phyloP scores from a whole-genome alignment of 2,888 invertebrate genomes.

The Rhabditoides inermis region DNA sequence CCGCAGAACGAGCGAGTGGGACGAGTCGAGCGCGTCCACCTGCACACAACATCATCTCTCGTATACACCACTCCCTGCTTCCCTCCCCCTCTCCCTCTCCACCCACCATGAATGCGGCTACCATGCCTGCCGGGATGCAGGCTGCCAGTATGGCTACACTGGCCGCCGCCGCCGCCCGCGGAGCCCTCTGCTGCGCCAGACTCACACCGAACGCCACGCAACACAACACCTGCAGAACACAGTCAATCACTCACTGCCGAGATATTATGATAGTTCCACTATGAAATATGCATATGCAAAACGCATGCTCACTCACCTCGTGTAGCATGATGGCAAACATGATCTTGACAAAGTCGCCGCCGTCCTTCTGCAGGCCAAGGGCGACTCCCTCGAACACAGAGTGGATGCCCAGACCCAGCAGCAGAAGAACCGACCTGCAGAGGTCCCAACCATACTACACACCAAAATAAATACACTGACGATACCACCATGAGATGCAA shows the following conservation, averaged over 20 bases:
- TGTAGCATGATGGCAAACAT: conserved; percentile 44
- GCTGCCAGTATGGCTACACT: conserved; percentile 32
- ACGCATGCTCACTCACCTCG: conserved; percentile 15
- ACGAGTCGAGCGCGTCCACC: conserved; percentile 31
- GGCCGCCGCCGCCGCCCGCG: conserved; percentile 23
- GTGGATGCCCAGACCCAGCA: conserved; percentile 60
- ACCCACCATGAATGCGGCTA: conserved; percentile 28
- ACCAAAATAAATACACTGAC: not conserved
- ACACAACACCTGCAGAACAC: conserved; percentile 29
- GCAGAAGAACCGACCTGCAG: conserved; percentile 55
- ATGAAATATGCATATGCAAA: not conserved
- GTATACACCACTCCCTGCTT: not conserved
- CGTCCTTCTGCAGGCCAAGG: conserved; percentile 53
- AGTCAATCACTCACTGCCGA: not conserved
- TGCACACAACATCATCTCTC: conserved; percentile 3
- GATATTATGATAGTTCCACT: not conserved
- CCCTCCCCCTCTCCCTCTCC: no score
- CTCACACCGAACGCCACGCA: conserved; percentile 44
- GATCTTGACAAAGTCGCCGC: conserved; percentile 34
- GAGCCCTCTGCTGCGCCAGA: conserved; percentile 39
- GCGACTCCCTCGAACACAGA: conserved; percentile 62
- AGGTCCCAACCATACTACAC: not conserved
- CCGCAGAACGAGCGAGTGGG: conserved; percentile 22
- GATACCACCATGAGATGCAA: no score
- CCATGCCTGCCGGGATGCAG: conserved; percentile 43